Evolutionary conservation across 2,797 vertebrate species (phyloP).

Genomic region (Spinus olivaceus): DNA sequence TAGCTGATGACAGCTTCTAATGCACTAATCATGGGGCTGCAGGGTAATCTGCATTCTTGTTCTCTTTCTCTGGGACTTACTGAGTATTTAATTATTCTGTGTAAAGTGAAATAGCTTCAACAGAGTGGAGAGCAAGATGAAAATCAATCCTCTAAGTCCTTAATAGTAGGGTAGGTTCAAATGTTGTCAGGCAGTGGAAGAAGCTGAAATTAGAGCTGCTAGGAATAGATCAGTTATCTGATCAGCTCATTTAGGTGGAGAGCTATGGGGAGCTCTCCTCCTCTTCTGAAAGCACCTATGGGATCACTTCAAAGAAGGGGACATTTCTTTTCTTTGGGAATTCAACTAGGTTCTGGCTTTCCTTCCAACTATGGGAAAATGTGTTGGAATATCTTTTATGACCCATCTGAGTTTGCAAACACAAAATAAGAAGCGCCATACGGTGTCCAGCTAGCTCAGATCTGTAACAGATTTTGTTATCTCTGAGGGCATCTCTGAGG

Average conservation of each 20-base stretch:
- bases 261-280: background rate
- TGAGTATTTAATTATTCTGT: constrained; percentile 33
- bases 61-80: constrained; percentile 6
- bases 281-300: background rate
- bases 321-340: background rate
- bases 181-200: background rate
- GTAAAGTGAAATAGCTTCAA: constrained; percentile 26
- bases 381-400: background rate
- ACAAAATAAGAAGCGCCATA: background rate
- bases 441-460: background rate
- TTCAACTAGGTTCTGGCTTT: background rate
- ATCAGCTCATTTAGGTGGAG: background rate
- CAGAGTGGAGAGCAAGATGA: background rate
- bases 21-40: background rate
- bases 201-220: constrained; percentile 6
- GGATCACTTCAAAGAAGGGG: background rate
- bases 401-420: background rate
- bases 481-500: background rate
- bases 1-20: constrained; percentile 2
- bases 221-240: background rate
- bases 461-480: background rate
- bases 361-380: background rate
- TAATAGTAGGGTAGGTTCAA: constrained; percentile 25
- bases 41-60: constrained; percentile 1
- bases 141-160: constrained; percentile 36